Percentiles rank a stretch among this genome's conserved stretches.
Conservation (phyloP, 2,113 vertebrate species). For the Trichechus manatus region DNA sequence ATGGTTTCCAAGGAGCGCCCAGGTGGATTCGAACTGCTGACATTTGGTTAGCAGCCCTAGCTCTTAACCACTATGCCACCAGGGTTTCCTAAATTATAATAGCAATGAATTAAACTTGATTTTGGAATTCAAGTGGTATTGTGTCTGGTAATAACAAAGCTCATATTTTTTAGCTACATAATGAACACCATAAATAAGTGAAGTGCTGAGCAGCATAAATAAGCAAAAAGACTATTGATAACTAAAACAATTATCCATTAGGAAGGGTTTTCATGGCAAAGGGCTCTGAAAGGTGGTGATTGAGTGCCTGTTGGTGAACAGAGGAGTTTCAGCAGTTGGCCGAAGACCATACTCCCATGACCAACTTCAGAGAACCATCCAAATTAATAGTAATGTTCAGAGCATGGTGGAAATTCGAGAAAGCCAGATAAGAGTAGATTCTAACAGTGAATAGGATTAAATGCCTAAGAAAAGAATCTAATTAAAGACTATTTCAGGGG, state of each 20-base stretch:
- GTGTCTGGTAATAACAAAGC: not conserved
- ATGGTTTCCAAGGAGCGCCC: too few species aligned
- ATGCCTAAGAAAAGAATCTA: not conserved
- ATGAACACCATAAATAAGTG: not conserved
- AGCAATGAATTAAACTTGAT: not conserved
- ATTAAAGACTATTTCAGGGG: not conserved
- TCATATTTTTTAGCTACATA: not conserved
- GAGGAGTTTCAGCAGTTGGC: not conserved
- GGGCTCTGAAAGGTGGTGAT: not conserved
- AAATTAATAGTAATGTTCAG: not conserved
- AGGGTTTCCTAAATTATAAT: not conserved
- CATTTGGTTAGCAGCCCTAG: too few species aligned
- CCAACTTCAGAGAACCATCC: not conserved
- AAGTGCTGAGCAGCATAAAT: not conserved
- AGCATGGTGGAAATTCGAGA: not conserved
- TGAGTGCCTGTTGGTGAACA: not conserved
- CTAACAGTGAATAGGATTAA: not conserved
- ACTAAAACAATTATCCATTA: not conserved
- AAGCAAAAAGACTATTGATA: not conserved
- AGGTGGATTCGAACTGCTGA: too few species aligned
- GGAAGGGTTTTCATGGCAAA: not conserved
- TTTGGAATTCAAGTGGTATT: conserved; percentile 1
- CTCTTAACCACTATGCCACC: too few species aligned
- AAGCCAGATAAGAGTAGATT: not conserved
- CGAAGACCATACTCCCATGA: not conserved